A percentile compares a stretch with the other conserved stretches of the same genome.
phyloP scores from a whole-genome alignment of 2,888 invertebrate species.

The Perithous albicinctus region DNA sequence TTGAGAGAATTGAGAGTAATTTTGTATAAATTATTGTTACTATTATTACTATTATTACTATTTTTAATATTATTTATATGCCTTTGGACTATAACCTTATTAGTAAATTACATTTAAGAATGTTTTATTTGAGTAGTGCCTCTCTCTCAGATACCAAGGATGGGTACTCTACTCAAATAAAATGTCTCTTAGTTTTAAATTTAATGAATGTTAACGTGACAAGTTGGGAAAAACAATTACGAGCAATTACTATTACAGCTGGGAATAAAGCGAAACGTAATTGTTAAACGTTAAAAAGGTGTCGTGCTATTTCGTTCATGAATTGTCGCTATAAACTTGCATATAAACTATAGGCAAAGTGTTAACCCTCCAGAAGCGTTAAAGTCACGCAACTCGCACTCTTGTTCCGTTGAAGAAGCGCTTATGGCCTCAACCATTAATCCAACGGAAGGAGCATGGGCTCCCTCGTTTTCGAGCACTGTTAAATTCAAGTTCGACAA shows the following conservation, averaged over 20 bases:
- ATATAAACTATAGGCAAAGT: not conserved
- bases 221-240: not conserved
- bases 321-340: not conserved
- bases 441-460: constrained; percentile 1
- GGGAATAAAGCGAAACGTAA: not conserved
- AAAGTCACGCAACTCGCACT: not conserved
- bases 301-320: constrained; percentile 4
- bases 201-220: not conserved
- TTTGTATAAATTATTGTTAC: too few species aligned
- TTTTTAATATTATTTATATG: not conserved
- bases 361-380: constrained; percentile 1
- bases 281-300: not conserved
- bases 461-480: constrained; percentile 15
- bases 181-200: not conserved
- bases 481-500: constrained; percentile 64
- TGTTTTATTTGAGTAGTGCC: not conserved
- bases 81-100: not conserved
- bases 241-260: not conserved
- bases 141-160: not conserved
- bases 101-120: not conserved
- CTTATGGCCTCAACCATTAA: constrained; percentile 1
- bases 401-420: not conserved
- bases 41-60: too few species aligned
- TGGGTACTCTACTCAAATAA: not conserved
- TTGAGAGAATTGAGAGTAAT: too few species aligned